These are phyloP conservation scores for Microvelia longipes DNA, from an alignment of 1,140 invertebrate genomes.

Conservation along the genomic window DNA sequence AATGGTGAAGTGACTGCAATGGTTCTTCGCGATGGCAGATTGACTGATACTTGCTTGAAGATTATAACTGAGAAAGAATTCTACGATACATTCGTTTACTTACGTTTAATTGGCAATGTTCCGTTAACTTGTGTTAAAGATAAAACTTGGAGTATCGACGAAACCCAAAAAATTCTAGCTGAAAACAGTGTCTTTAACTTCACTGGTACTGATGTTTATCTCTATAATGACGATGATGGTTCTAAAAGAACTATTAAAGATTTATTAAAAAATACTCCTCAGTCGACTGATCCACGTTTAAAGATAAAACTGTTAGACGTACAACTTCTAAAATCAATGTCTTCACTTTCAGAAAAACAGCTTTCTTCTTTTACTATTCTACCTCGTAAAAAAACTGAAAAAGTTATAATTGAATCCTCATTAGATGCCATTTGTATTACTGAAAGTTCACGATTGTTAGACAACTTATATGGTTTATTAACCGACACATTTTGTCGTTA, in stretches of 20 bases:
- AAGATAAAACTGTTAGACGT: background rate
- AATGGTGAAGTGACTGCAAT: background rate
- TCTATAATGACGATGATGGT: background rate
- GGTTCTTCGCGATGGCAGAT: background rate
- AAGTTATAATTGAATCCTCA: background rate
- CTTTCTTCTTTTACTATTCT: background rate
- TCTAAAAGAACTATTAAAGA: background rate
- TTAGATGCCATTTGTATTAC: slow-evolving; percentile 4
- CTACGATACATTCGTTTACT: background rate
- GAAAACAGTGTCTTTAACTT: background rate
- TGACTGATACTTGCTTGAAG: background rate
- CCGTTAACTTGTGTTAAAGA: background rate
- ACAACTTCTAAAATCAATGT: background rate
- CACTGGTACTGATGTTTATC: background rate
- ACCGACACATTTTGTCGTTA: background rate
- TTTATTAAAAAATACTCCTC: background rate
- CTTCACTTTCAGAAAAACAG: background rate
- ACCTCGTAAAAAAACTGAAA: background rate
- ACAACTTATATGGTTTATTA: slow-evolving; percentile 1
- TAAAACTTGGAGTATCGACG: background rate
- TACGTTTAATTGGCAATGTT: background rate
- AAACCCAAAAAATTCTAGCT: background rate
- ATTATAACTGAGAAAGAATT: background rate
- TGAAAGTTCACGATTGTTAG: background rate
- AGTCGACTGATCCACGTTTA: background rate